Base-by-base conservation (phyloP, 2,113 vertebrate species). In the Bos indicus region DNA sequence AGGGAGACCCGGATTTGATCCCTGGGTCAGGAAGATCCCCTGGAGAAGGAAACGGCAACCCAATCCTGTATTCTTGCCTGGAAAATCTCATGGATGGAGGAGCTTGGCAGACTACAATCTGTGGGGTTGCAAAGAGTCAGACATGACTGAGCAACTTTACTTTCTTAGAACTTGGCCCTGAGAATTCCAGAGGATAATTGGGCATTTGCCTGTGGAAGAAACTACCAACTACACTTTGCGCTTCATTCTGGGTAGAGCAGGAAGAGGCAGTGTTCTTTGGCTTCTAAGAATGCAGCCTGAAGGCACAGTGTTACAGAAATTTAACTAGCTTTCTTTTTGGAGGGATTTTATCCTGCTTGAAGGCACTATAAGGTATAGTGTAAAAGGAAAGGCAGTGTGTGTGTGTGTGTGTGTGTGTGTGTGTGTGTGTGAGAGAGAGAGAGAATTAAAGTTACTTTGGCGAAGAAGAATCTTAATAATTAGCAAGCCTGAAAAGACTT, bases 391-490 rank as follows among this genome's bases (percentile, higher is more conserved):
- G 4, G 19, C 4, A 2, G 25, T 21, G 25, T 30, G 19, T 57
- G 21, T 54, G n/a, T 30, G 19, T 40, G 3, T 74, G 11, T 57
- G 46, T 62, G 9, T 54, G 17, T 62, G 60, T 40, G 23, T 83
- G 33, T 48, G 28, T 64, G 46, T 36, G 33, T 57, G 33, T 64
- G n/a, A 23, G n/a, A 40, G n/a, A 36, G 30, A 64, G 4, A 71
- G 64, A 71, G n/a, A 71, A 88, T 83, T 54, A 56, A 93, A 96
- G 23, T 91, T 84, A 57, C 4, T 56, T 56, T 43, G 67, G 86
- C 2, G 60, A 78, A 84, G 3, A 80, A 40, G n/a, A 94, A 98
- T 97, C 83, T 98, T 96, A 96, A 97, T 36, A 97, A 92, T 98
- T 97, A 97, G 81, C 11, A 97, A 93, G 12, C 88, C 74, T 97